These are phyloP conservation scores for Myodes glareolus DNA, from an alignment of 2,113 vertebrate genomes.

Conservation along the genomic window DNA sequence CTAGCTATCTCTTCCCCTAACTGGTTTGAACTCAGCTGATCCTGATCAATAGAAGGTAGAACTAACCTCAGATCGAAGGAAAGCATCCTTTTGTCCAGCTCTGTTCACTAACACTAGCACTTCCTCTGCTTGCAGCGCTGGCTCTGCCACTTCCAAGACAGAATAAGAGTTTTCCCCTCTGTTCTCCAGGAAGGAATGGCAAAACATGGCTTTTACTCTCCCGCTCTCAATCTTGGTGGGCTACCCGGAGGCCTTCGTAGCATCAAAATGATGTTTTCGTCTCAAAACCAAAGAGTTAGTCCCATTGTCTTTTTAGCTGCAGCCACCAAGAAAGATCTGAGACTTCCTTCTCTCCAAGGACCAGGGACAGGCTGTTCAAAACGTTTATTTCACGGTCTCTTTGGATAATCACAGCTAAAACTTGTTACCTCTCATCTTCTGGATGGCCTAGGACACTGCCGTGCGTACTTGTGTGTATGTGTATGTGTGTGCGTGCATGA, in stretches of 20 bases:
- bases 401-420: constrained; percentile 43
- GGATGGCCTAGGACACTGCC: constrained; percentile 19
- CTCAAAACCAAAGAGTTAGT: constrained; percentile 31
- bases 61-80: background rate
- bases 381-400: constrained; percentile 2
- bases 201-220: constrained; percentile 52
- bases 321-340: constrained; percentile 45
- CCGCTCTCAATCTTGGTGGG: constrained; percentile 29
- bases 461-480: background rate
- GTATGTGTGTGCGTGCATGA: too few species aligned
- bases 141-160: constrained; percentile 79
- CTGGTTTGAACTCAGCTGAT: background rate
- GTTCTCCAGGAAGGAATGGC: constrained; percentile 77
- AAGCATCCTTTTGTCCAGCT: constrained; percentile 79
- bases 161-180: constrained; percentile 70
- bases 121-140: constrained; percentile 76
- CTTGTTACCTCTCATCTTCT: constrained; percentile 42
- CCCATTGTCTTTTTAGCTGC: constrained; percentile 33
- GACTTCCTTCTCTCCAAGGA: constrained; percentile 12
- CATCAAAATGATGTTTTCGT: constrained; percentile 40
- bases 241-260: background rate
- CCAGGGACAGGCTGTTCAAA: constrained; percentile 75
- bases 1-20: background rate
- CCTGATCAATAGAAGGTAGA: background rate
- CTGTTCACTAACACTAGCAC: constrained; percentile 68